Conservation (phyloP, 2,113 vertebrate genomes). For the Bufo gargarizans region DNA sequence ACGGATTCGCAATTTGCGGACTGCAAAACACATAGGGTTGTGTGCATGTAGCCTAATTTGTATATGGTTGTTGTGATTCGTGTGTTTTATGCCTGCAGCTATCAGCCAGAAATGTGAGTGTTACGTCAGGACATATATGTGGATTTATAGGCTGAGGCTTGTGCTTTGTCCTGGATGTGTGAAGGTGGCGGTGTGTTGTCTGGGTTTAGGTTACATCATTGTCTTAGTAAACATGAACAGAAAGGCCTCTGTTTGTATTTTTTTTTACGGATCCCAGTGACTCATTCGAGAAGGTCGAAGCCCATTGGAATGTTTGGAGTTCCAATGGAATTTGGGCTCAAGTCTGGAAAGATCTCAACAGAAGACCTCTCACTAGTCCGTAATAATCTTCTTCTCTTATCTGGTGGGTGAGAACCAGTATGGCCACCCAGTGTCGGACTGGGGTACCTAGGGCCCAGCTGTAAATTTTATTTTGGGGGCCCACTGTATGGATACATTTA, state of each 20-base stretch:
- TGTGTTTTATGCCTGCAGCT: too few species aligned
- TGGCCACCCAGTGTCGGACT: too few species aligned
- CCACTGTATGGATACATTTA: too few species aligned
- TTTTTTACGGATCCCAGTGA: not conserved
- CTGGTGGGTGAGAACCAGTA: too few species aligned
- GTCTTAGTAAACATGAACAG: constrained; percentile 2
- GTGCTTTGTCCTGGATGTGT: not conserved
- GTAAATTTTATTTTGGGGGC: too few species aligned
- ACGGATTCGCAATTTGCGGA: too few species aligned
- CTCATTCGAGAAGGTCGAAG: not conserved
- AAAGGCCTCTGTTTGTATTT: constrained; percentile 26
- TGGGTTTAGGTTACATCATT: constrained; percentile 7
- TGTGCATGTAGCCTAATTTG: too few species aligned
- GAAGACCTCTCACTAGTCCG: not conserved
- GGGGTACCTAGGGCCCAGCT: too few species aligned
- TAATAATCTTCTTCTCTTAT: too few species aligned
- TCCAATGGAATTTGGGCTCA: not conserved
- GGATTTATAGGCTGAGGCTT: not conserved
- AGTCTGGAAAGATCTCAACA: not conserved
- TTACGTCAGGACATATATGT: not conserved
- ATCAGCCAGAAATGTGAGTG: not conserved
- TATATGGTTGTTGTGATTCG: too few species aligned
- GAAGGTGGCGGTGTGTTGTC: not conserved
- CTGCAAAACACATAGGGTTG: too few species aligned
- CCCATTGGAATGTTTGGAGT: constrained; percentile 1